A percentile compares a stretch with the other conserved stretches of the same genome.
These are phyloP conservation scores for Oscheius myriophilus DNA, from an alignment of 2,888 invertebrate species.

Conservation along the genomic window DNA sequence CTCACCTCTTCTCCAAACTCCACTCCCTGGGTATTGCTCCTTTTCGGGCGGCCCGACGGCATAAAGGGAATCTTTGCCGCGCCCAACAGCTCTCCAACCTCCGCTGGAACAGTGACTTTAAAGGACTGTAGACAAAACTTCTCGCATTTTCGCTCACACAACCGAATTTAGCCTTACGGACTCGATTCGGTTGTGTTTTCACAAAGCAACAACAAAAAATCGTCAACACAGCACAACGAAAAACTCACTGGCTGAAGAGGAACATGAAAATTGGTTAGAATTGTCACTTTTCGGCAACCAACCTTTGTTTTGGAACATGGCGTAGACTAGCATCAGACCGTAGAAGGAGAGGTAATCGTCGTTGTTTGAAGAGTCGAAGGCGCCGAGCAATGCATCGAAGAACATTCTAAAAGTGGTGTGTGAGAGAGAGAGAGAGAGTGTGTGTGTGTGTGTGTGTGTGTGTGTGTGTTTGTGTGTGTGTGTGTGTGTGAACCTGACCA, in stretches of 20 bases:
- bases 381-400: constrained; percentile 86
- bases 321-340: constrained; percentile 88
- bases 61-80: constrained; percentile 49
- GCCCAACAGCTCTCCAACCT: constrained; percentile 48
- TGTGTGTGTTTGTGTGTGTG: no score
- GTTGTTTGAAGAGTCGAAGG: constrained; percentile 83
- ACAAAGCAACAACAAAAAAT: constrained; percentile 10
- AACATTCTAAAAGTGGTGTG: constrained; percentile 79
- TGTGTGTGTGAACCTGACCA: no score
- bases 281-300: constrained; percentile 50
- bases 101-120: constrained; percentile 39
- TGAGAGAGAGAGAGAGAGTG: neutral
- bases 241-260: constrained; percentile 28
- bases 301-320: constrained; percentile 93
- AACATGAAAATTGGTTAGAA: neutral
- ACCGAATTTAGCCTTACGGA: no score
- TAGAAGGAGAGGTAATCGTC: constrained; percentile 94
- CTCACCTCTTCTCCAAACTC: constrained; percentile 28
- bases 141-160: no score
- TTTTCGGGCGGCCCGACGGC: neutral
- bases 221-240: no score
- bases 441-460: neutral
- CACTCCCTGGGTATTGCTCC: constrained; percentile 27
- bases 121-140: no score
- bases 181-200: neutral